phyloP scores from a whole-genome alignment of 2,888 invertebrate species.

The Anticlea derivata region DNA sequence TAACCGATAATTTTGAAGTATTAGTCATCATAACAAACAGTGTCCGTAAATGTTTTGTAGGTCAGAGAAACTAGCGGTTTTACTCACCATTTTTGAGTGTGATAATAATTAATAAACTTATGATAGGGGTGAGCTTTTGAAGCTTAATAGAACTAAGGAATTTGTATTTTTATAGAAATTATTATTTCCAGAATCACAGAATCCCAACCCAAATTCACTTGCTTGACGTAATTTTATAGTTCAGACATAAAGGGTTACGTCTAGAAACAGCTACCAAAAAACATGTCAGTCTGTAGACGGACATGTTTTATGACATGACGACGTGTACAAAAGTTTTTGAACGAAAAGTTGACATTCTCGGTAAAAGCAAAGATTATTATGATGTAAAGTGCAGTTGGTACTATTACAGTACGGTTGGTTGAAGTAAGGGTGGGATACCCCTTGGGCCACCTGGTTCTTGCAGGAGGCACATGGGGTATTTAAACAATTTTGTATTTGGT shows the following conservation, averaged over 20 bases:
- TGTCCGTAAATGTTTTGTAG: constrained; percentile 28
- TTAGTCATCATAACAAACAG: constrained; percentile 79
- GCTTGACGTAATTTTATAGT: constrained; percentile 44
- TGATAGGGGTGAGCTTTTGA: constrained; percentile 9
- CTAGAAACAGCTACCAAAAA: constrained; percentile 20
- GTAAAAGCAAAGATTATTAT: neutral
- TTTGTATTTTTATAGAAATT: constrained; percentile 32
- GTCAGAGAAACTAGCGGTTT: constrained; percentile 12
- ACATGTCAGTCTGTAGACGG: no score
- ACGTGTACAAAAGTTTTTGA: neutral
- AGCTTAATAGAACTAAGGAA: constrained; percentile 16
- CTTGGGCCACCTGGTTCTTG: no score
- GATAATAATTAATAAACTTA: constrained; percentile 20
- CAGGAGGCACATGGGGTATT: no score
- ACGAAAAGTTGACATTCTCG: constrained; percentile 9
- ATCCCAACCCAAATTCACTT: constrained; percentile 51
- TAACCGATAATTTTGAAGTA: constrained; percentile 52
- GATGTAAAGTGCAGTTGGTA: no score
- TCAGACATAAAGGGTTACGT: constrained; percentile 40
- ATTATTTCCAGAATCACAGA: constrained; percentile 44
- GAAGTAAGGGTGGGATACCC: no score
- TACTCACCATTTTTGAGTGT: constrained; percentile 55
- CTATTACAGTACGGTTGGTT: no score
- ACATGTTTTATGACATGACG: no score
- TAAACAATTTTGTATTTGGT: no score